A percentile compares a stretch with the other conserved stretches of the same genome.
Conservation (phyloP, 2,888 invertebrate species). For the Melipona beecheii region DNA sequence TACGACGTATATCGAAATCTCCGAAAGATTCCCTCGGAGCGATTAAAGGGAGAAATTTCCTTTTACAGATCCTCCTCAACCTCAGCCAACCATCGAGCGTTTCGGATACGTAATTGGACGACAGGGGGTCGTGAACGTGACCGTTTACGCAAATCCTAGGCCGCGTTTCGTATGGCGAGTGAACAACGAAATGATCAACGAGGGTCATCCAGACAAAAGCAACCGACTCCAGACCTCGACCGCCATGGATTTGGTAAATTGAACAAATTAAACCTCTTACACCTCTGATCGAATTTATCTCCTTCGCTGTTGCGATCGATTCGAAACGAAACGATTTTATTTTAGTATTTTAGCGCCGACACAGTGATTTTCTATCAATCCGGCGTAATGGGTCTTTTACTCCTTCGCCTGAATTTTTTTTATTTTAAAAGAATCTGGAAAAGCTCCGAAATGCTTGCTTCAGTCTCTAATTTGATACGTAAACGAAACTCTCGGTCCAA, state of each 20-base stretch:
- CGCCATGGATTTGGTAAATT: constrained; percentile 84
- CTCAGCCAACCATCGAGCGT: constrained; percentile 86
- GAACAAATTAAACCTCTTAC: constrained; percentile 18
- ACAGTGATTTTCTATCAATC: too few relatives aligned
- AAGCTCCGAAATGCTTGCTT: too few relatives aligned
- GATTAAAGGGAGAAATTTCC: constrained; percentile 3
- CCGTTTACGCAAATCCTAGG: constrained; percentile 89
- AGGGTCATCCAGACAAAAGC: constrained; percentile 85
- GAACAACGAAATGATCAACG: constrained; percentile 85
- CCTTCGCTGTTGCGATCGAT: neutral
- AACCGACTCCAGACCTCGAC: constrained; percentile 85
- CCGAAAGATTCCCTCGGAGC: neutral
- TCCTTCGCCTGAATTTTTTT: too few relatives aligned
- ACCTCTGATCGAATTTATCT: neutral
- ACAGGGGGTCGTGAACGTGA: constrained; percentile 90
- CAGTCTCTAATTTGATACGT: too few relatives aligned
- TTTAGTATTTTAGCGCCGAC: too few relatives aligned
- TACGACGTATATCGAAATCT: neutral
- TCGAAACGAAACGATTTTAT: neutral
- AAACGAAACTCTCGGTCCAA: too few relatives aligned
- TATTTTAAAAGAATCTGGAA: too few relatives aligned
- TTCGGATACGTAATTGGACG: constrained; percentile 91
- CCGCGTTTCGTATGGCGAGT: constrained; percentile 90
- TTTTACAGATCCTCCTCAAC: constrained; percentile 87
- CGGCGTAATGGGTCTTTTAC: too few relatives aligned